Base-by-base conservation (phyloP, 2,888 invertebrate species). In the Ophioninae sp. region DNA sequence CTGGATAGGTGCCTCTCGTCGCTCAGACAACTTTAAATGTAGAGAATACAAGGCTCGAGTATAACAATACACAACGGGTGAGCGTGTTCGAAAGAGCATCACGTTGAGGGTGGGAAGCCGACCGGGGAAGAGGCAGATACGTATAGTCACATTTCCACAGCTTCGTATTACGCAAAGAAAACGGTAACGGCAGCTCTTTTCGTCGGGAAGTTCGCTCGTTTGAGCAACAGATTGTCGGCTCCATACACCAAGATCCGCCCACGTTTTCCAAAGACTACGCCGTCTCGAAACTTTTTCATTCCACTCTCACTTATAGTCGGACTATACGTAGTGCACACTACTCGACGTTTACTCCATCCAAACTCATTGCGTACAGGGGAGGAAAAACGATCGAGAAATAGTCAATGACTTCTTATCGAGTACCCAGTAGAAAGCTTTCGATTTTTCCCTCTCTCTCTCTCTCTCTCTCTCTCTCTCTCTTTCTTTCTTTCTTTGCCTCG, bases 191-290 rank as follows among this genome's bases (percentile, higher is more conserved):
- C 81, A 57, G 81, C 76, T 80, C 73, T 44, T 72, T 62, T 65
- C 65, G 67, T 61, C 72, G 72, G 57, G 78, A 86, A 85, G 74
- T 86, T 86, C 80, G 77, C 79, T 85, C 86, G 85, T 86, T 85
- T 85, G 79, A 86, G 85, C 86, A 86, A 85, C 86, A 86, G 85
- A 86, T 85, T 85, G 85, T 81, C 75, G 79, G 61, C 67, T 84
- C 56, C 81, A 70, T 50, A 65, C 73, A 68, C 80, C 67, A 73
- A 84, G 17, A 50, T 17, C 50, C 78, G 70, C 84, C 67, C 44
- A 30, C 80, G 68, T 84, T 85, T 82, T 75, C 17, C 78, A 57
- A 84, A 84, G 75, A 79, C 41, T 21, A 20, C 50, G 20, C 20
- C 41, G 2, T 68, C 74, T 30, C 37, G 56, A 68, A 84, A 84